phyloP scores from a whole-genome alignment of 2,888 invertebrate genomes.

The Coronaproctus castanopsis region DNA sequence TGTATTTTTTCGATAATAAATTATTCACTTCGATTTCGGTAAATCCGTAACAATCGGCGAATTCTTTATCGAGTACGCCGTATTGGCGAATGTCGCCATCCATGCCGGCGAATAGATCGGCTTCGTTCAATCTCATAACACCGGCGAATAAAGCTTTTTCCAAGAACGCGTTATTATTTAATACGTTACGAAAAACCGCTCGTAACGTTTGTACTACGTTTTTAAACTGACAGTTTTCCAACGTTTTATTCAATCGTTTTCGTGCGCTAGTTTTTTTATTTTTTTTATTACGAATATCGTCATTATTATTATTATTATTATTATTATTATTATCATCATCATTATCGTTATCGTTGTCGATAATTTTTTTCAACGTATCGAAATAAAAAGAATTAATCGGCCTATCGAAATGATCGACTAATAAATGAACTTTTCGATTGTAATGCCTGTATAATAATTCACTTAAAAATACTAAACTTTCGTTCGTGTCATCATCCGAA shows the following conservation, averaged over 20 bases:
- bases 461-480: neutral
- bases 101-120: neutral
- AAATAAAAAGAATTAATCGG: neutral
- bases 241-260: neutral
- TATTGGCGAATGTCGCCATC: neutral
- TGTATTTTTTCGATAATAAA: neutral
- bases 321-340: too few species aligned
- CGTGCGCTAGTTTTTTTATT: neutral
- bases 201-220: neutral
- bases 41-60: neutral
- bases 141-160: neutral
- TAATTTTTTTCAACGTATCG: neutral
- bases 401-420: neutral
- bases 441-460: neutral
- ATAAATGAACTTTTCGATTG: neutral
- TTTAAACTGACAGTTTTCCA: neutral
- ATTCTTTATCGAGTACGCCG: neutral
- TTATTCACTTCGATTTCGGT: neutral
- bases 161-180: neutral
- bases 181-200: neutral
- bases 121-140: neutral
- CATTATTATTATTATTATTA: too few species aligned
- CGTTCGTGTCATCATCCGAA: neutral
- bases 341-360: neutral
- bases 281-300: too few species aligned